Percentiles rank a stretch among this genome's conserved stretches.
Conservation (phyloP, 2,888 invertebrate species). For the Globia sparganii region DNA sequence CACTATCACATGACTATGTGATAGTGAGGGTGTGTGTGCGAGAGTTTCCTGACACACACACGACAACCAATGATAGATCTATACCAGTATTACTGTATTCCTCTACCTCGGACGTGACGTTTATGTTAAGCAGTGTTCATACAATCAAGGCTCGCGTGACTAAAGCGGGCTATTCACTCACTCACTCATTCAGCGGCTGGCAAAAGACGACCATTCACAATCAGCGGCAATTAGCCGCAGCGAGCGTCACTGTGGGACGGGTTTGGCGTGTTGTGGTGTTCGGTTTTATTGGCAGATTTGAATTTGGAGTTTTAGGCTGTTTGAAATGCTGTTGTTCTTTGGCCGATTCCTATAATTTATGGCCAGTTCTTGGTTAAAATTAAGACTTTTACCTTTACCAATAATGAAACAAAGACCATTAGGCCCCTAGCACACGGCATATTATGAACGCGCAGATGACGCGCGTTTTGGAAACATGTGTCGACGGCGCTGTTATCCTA, state of each 20-base stretch:
- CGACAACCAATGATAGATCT: conserved; percentile 17
- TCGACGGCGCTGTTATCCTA: too few relatives aligned
- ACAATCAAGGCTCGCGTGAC: conserved; percentile 59
- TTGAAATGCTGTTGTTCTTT: not conserved
- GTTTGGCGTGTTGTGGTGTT: conserved; percentile 38
- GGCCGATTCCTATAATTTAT: too few relatives aligned
- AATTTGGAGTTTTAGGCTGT: conserved; percentile 19
- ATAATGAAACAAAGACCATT: too few relatives aligned
- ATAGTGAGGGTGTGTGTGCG: too few relatives aligned
- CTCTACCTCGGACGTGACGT: conserved; percentile 39
- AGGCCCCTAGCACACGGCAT: too few relatives aligned
- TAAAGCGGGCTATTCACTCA: conserved; percentile 42
- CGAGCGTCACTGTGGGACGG: conserved; percentile 42
- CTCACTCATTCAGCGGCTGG: conserved; percentile 60
- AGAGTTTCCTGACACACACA: too few relatives aligned
- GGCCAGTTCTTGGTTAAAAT: too few relatives aligned
- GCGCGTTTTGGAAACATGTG: too few relatives aligned
- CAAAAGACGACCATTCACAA: conserved; percentile 68
- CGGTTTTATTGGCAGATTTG: conserved; percentile 35
- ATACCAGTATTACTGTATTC: conserved; percentile 15
- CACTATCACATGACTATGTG: not conserved
- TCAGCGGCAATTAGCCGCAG: conserved; percentile 65
- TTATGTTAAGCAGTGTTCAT: conserved; percentile 47
- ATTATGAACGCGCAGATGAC: too few relatives aligned
- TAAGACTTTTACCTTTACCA: too few relatives aligned